Evolutionary conservation across 2,888 invertebrate species (phyloP).

Genomic region (Timema podura): DNA sequence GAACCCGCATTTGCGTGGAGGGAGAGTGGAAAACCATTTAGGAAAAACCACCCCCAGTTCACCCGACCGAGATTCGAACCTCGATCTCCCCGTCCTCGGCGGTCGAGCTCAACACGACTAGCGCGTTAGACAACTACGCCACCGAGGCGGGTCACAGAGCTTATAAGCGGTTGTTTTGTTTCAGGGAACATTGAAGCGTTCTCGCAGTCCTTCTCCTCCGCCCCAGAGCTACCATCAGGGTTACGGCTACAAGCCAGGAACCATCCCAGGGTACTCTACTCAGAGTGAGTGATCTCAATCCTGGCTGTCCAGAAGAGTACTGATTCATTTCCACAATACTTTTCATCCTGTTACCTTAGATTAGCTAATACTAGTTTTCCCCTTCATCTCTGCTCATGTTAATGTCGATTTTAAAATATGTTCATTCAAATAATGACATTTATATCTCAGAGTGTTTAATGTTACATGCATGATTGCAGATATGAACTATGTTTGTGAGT

Average conservation of each 20-base stretch:
- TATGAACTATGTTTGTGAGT: too few species aligned
- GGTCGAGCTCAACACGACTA: too few species aligned
- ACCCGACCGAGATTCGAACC: too few species aligned
- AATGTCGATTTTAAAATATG: too few species aligned
- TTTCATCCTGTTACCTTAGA: neutral
- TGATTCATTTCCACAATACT: neutral
- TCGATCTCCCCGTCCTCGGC: too few species aligned
- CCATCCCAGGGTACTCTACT: slow-evolving; percentile 54
- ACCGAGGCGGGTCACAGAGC: too few species aligned
- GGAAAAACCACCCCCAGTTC: too few species aligned
- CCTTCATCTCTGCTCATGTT: neutral
- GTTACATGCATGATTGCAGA: too few species aligned
- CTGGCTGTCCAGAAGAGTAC: neutral
- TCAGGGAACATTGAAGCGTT: slow-evolving; percentile 57
- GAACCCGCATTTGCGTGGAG: too few species aligned
- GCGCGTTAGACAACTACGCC: too few species aligned
- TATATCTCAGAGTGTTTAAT: neutral
- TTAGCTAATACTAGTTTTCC: neutral
- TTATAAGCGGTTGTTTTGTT: too few species aligned
- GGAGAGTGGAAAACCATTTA: too few species aligned
- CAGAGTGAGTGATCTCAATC: slow-evolving; percentile 50
- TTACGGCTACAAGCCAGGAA: slow-evolving; percentile 54
- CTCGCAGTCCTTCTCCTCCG: slow-evolving; percentile 56
- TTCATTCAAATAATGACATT: neutral
- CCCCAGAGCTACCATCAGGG: slow-evolving; percentile 52